Evolutionary conservation across 2,113 vertebrate species (phyloP), one percentile per base, ranked within the genome.

Genomic region (Verasper variegatus): DNA sequence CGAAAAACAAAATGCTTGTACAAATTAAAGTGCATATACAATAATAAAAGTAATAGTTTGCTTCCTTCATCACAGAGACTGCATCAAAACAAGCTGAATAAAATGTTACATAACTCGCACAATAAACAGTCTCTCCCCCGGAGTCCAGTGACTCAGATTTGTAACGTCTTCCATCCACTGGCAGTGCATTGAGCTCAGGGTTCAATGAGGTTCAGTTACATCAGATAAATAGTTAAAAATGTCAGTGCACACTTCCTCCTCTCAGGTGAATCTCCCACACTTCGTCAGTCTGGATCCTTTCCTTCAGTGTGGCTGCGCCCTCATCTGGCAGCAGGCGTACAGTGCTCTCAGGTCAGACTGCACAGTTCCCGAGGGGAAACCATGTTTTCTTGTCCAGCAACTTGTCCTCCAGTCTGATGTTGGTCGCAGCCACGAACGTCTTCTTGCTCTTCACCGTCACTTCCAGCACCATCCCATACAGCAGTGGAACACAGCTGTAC

Each of bases 361-460:
- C 56, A 76, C 88, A 91, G 83, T 95, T 95, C 76, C 94, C 94
- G 3, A 97, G 82, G 1, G 74, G 86, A 82, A 95, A 96, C 96
- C 96, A 96, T 52, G 82, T 91, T 68, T 96, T 96, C 86, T 93
- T 92, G 72, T 95, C 89, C 17, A 97, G 87, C 20, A 70, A 62
- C 64, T 94, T 71, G 0, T 83, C 80, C 24, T 88, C 92, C 86
- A 96, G 92, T 21, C 75, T 92, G 51, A 97, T 94, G 83, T 93
- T 95, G 71, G 95, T 89, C 18, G 93, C 93, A 66, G 93, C 96
- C 71, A 97, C 86, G 27, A 95, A 95, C 0, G 67, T 60, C 67
- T 92, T 94, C 89, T 85, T 96, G 87, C 95, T 96, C 86, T 96
- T 96, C 80, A 97, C 96, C 2, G 92, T 92, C 24, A 96, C 92